Evolutionary conservation across 2,113 vertebrate genomes (phyloP), one percentile per base, ranked within the genome.

Genomic region (Platycercus adscitus): DNA sequence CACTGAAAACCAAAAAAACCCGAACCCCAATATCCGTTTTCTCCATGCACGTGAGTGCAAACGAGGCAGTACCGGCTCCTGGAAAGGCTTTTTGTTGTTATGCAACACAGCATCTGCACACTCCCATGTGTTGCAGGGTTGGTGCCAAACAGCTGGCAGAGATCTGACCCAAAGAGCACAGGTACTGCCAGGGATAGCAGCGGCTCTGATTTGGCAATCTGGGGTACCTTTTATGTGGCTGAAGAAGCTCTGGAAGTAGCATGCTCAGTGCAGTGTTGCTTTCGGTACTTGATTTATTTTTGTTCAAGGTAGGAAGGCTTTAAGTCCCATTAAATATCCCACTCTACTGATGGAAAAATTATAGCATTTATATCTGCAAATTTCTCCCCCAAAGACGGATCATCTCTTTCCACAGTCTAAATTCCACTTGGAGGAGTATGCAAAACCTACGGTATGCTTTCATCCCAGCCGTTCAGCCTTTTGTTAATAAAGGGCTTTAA

Each of bases 221-320:
- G 35, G n/a, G 41, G 16, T 35, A 25, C 69, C 43, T 78, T n/a
- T 52, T 20, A 6, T 17, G n/a, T 47, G 8, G 28, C 64, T 71
- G 80, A 33, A 73, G 56, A 26, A 75, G 47, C 43, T 55, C 69
- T 79, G 86, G 69, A 71, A 78, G 77, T 9, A 0, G 0, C 46
- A 20, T 10, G 55, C 64, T 50, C 73, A 4, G 13, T 19, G 58
- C 61, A 43, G 10, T 60, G 69, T 35, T 92, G 88, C 68, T 86
- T 60, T 92, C 65, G 73, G 72, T 71, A 17, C 50, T 39, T 50
- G 43, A 29, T 60, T 81, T 91, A 29, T 24, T 91, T 93, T 96
- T 69, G 18, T 68, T 88, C 28, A 33, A 81, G 44, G 46, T 43
- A 33, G 72, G 41, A 91, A 94, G 50, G 61, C 16, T 70, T 90